Conservation (phyloP, 2,797 vertebrate species). For the Catostomus latipinnis region DNA sequence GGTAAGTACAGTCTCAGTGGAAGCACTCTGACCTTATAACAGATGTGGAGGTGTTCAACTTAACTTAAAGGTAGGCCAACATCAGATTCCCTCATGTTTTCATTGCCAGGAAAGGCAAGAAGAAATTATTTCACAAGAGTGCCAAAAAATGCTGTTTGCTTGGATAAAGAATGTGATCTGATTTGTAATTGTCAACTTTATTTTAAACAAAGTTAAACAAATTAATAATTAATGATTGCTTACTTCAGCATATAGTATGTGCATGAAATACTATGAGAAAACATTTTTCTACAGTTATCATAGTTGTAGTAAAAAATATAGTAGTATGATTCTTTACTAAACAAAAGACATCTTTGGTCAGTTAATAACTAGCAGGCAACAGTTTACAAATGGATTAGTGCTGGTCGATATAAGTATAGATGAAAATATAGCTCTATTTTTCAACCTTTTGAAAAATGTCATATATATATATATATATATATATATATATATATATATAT, state of each 20-base stretch:
- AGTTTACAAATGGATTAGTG: conserved; percentile 55
- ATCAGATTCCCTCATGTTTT: conserved; percentile 52
- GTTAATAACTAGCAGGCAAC: conserved; percentile 63
- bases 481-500: too few relatives aligned
- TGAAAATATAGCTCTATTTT: too few relatives aligned
- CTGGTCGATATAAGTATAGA: too few relatives aligned
- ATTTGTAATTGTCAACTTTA: conserved; percentile 19
- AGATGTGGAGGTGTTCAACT: conserved; percentile 57
- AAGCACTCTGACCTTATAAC: conserved; percentile 54
- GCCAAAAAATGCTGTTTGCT: conserved; percentile 7
- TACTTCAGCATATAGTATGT: not conserved
- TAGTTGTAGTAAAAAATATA: conserved; percentile 3
- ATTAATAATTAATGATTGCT: not conserved
- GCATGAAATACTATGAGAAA: conserved; percentile 18
- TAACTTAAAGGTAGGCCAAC: conserved; percentile 66
- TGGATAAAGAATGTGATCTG: conserved; percentile 26
- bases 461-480: too few relatives aligned
- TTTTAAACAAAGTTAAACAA: not conserved
- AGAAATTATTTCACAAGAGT: conserved; percentile 10
- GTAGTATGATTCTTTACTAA: conserved; percentile 15
- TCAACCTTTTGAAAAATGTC: too few relatives aligned
- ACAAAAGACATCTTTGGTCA: conserved; percentile 35
- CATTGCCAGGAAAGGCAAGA: conserved; percentile 5
- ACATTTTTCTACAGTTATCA: not conserved
- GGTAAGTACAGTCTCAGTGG: conserved; percentile 69